Base-by-base conservation (phyloP, 2,888 invertebrate genomes). In the Cataglyphis albicans region DNA sequence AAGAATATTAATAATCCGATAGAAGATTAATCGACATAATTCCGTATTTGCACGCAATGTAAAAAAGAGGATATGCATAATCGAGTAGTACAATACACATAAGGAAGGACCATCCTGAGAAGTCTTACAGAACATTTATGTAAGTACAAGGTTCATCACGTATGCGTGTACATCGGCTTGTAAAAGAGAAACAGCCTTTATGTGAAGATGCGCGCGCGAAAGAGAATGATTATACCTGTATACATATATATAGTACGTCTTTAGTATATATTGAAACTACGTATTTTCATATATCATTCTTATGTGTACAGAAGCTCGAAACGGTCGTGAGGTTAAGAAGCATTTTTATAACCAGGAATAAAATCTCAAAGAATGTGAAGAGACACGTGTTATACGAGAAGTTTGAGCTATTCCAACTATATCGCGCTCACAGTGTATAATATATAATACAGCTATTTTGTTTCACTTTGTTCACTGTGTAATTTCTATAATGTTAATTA, bases 101-200 rank as follows among this genome's bases (percentile, higher is more conserved):
- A 18, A 44, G 32, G 9, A 10, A 64, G 10, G 32, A 64, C 21
- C 25, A 4, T 7, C 4, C 29, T 61, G 67, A 52, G 18, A 0
- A 29, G n/a, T 55, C 15, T 55, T 38, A 12, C 9, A 67, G 29
- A 29, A 29, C n/a, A 25, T 7, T 48, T n/a, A 35, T 29, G 48
- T 63, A 75, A 44, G 57, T 67, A 73, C 76, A 52, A 44, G 10
- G 74, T 78, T 87, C 87, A 83, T 87, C 78, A 41, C 25, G 78
- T 82, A 83, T 87, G 83, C 87, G 87, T 85, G 61, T 25, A 61
- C 48, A 63, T 81, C 48, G 59, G 32, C 65, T 48, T 68, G 25
- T 63, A 41, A 76, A 76, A 76, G 29, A 76, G 55, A 29, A 21
- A 55, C 38, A 67, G 25, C 15, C 29, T 76, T 76, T 76, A 76